phyloP scores from a whole-genome alignment of 2,888 invertebrate genomes.

The Nowickia ferox region DNA sequence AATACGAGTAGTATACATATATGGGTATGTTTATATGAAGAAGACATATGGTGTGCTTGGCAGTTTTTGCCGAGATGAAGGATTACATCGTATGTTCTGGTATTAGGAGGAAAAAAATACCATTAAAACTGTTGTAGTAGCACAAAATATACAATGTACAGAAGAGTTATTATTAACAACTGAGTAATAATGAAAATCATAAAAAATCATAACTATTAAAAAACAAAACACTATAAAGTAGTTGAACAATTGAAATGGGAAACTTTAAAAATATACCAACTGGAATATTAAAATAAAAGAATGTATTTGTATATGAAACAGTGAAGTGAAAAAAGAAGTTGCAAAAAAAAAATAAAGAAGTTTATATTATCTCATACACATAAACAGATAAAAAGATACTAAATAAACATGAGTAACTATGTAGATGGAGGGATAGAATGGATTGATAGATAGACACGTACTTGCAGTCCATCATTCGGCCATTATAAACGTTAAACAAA shows the following conservation, averaged over 20 bases:
- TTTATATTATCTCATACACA: slow-evolving; percentile 46
- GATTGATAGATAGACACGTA: neutral
- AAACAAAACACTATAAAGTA: slow-evolving; percentile 50
- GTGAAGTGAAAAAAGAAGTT: slow-evolving; percentile 13
- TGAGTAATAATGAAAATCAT: slow-evolving; percentile 42
- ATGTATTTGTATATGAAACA: neutral
- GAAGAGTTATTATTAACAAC: slow-evolving; percentile 43
- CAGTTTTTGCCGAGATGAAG: neutral
- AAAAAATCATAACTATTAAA: slow-evolving; percentile 43
- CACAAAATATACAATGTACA: neutral
- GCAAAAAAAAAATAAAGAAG: slow-evolving; percentile 29
- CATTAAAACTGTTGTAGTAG: neutral
- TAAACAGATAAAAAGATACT: slow-evolving; percentile 36
- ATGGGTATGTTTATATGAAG: slow-evolving; percentile 5
- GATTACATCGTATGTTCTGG: slow-evolving; percentile 4
- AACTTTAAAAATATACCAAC: slow-evolving; percentile 20
- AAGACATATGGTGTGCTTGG: slow-evolving; percentile 28
- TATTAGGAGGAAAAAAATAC: neutral
- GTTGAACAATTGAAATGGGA: slow-evolving; percentile 42
- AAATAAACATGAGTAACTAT: neutral
- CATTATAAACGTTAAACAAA: slow-evolving; percentile 22
- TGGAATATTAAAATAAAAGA: slow-evolving; percentile 23
- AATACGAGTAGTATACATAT: slow-evolving; percentile 3
- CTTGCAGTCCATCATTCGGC: slow-evolving; percentile 2
- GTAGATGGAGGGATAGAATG: neutral